Base-by-base conservation (phyloP, 1,140 invertebrate genomes). In the Drosophila ambigua region DNA sequence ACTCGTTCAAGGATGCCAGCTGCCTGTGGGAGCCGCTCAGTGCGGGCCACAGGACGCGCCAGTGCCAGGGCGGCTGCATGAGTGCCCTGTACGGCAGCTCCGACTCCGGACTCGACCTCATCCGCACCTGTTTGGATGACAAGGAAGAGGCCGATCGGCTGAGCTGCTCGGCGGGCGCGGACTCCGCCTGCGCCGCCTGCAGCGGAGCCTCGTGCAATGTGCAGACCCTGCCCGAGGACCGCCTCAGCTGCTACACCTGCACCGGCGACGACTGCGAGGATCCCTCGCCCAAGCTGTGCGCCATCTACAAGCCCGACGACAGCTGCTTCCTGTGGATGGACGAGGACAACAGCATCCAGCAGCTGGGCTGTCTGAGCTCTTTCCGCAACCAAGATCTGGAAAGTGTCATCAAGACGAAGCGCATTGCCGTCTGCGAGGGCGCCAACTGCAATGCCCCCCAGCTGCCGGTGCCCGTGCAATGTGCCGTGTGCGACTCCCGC, bases 41-140 rank as follows among this genome's bases (percentile, higher is more conserved):
- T 15, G 0, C 31, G 4, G 5, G 16, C 0, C 90, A 78, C 54
- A 80, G 62, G 51, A 71, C 67, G 0, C 80, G 90, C n/a, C 61
- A 72, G 35, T 91, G 90, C 44, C 87, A 89, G 24, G 87, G 90
- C 11, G 49, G 63, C 8, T 91, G 90, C 39, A 91, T 91, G 90
- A 77, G 77, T 0, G 87, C 90, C 2, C 60, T 91, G 2, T 90
- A 89, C n/a, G 80, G 71, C 20, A 77, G 83, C 51, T 2, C n/a
- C 0, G 74, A 85, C 4, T 23, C 69, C 0, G 72, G 72, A 7
- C 48, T 77, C 5, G 90, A 91, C 49, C 46, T 91, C 0, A 89
- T 91, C 24, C 87, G 90, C n/a, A 91, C 76, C 5, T 91, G 90
- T 6, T 20, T 79, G 46, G 65, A 91, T 9, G 90, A 91, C 46